Evolutionary conservation across 2,797 vertebrate genomes (phyloP).

Genomic region (Crenichthys baileyi): DNA sequence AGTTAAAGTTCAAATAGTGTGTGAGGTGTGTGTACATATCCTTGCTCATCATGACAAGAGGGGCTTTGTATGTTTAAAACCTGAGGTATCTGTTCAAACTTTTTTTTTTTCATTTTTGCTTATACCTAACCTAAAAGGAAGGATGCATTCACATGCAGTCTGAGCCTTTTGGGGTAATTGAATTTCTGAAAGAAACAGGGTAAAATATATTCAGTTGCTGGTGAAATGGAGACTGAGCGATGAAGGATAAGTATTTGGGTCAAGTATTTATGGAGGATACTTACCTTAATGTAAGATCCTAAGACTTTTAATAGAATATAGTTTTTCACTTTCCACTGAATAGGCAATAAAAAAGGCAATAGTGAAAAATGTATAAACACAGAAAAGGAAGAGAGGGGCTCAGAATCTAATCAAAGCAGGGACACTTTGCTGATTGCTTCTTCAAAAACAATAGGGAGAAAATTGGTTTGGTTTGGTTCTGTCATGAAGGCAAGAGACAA

Average conservation of each 20-base stretch:
- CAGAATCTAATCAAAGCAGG: conserved; percentile 75
- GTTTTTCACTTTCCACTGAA: conserved; percentile 33
- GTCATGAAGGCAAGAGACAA: conserved; percentile 67
- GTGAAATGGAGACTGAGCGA: conserved; percentile 16
- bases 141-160: background rate
- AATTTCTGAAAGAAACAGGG: conserved; percentile 22
- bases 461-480: conserved; percentile 78
- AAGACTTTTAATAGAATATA: conserved; percentile 40
- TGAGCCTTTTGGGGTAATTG: background rate
- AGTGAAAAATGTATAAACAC: conserved; percentile 46
- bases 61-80: background rate
- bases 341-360: conserved; percentile 23
- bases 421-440: conserved; percentile 75
- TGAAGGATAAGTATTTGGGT: conserved; percentile 7
- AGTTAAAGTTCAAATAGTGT: background rate
- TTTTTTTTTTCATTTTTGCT: background rate
- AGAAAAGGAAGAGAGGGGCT: conserved; percentile 47
- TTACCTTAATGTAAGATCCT: conserved; percentile 44
- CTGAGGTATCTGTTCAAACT: background rate
- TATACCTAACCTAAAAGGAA: background rate
- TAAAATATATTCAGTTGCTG: conserved; percentile 11
- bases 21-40: background rate
- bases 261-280: conserved; percentile 37
- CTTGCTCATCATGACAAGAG: background rate
- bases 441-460: conserved; percentile 73